Percentiles rank a stretch among this genome's conserved stretches.
These are phyloP conservation scores for Nipponacmea schrenckii DNA, from an alignment of 2,888 invertebrate genomes.

Conservation along the genomic window DNA sequence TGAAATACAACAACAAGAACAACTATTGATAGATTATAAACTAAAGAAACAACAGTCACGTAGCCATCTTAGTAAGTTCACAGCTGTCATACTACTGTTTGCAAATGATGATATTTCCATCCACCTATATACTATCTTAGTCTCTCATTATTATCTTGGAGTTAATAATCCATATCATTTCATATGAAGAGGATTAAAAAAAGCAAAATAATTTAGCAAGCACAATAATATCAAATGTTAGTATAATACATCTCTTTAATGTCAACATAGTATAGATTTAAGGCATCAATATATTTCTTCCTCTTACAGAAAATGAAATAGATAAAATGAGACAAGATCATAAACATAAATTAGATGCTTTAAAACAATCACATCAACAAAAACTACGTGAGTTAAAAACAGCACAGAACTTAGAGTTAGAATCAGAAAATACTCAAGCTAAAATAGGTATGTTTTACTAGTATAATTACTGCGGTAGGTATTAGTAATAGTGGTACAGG, in stretches of 20 bases:
- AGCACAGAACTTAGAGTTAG: conserved; percentile 36
- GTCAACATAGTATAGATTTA: too few relatives aligned
- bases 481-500: too few relatives aligned
- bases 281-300: too few relatives aligned
- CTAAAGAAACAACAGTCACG: conserved; percentile 54
- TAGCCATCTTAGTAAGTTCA: conserved; percentile 46
- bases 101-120: neutral
- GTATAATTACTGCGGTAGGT: neutral
- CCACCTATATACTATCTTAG: too few relatives aligned
- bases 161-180: too few relatives aligned
- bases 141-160: too few relatives aligned
- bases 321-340: conserved; percentile 48
- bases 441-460: conserved; percentile 39
- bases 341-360: conserved; percentile 42
- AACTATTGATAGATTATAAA: conserved; percentile 51
- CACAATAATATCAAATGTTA: too few relatives aligned
- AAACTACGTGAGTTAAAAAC: conserved; percentile 40
- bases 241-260: too few relatives aligned
- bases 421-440: conserved; percentile 34
- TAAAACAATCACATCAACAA: conserved; percentile 37
- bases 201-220: too few relatives aligned
- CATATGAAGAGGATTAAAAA: too few relatives aligned
- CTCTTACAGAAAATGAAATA: conserved; percentile 52
- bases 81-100: neutral
- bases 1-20: conserved; percentile 58